These are phyloP conservation scores for Heliocidaris erythrogramma DNA, from an alignment of 35 echinoderm and acorn worm species.

Conservation along the genomic window DNA sequence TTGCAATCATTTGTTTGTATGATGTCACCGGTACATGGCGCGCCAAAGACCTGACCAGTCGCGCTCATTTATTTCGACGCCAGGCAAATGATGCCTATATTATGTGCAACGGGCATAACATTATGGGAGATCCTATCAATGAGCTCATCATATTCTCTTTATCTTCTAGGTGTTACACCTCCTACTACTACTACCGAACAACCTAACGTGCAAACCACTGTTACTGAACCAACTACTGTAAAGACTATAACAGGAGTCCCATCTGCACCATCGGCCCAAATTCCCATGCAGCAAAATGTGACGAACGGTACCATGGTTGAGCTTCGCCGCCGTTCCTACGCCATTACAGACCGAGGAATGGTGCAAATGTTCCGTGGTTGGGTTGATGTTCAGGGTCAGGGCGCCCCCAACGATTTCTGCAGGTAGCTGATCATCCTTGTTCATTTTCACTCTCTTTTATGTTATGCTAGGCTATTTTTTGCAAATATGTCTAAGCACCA, in stretches of 20 bases:
- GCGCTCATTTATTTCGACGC: no score
- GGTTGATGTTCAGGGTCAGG: conserved; percentile 96
- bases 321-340: conserved; percentile 42
- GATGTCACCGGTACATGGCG: no score
- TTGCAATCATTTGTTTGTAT: no score
- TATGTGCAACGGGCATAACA: no score
- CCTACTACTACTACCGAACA: not conserved
- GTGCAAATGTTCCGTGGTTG: conserved; percentile 76
- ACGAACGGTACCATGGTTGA: not conserved
- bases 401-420: conserved; percentile 92
- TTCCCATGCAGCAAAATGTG: not conserved
- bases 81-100: no score
- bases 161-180: not conserved
- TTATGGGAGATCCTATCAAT: no score
- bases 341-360: conserved; percentile 66
- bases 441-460: not conserved
- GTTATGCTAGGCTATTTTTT: no score
- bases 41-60: no score
- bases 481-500: no score
- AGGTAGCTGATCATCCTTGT: conserved; percentile 48
- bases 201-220: not conserved
- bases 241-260: not conserved
- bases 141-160: not conserved
- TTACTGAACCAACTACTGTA: not conserved
- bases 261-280: not conserved